Conservation (phyloP, 1,140 invertebrate genomes). For the Ctenoplectra terminalis region DNA sequence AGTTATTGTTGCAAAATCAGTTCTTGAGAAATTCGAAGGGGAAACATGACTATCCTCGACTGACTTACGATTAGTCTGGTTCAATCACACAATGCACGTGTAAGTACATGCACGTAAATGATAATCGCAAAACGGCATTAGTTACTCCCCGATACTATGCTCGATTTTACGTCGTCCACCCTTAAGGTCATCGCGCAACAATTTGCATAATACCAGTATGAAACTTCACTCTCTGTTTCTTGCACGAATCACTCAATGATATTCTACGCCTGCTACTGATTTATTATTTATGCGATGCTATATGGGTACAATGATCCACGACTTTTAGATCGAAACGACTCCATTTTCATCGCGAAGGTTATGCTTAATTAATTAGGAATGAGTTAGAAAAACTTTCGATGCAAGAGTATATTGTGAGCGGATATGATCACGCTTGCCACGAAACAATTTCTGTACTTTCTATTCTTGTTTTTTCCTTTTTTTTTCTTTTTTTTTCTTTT, state of each 20-base stretch:
- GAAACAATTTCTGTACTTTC: no score
- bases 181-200: background rate
- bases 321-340: background rate
- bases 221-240: background rate
- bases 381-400: background rate
- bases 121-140: background rate
- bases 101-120: background rate
- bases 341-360: background rate
- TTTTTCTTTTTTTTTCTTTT: no score
- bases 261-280: conserved; percentile 20
- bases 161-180: no score
- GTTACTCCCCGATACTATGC: no score
- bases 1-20: no score
- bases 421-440: background rate
- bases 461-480: no score
- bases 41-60: no score
- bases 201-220: conserved; percentile 22
- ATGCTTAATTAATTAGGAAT: conserved; percentile 1
- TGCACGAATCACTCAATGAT: conserved; percentile 2
- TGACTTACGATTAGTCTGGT: no score
- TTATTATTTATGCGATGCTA: conserved; percentile 8
- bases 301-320: background rate
- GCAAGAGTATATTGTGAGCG: background rate
- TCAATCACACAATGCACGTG: no score
- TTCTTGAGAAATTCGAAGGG: no score